These are phyloP conservation scores for Chloroclysta siterata DNA, from an alignment of 2,888 invertebrate genomes.

Conservation along the genomic window DNA sequence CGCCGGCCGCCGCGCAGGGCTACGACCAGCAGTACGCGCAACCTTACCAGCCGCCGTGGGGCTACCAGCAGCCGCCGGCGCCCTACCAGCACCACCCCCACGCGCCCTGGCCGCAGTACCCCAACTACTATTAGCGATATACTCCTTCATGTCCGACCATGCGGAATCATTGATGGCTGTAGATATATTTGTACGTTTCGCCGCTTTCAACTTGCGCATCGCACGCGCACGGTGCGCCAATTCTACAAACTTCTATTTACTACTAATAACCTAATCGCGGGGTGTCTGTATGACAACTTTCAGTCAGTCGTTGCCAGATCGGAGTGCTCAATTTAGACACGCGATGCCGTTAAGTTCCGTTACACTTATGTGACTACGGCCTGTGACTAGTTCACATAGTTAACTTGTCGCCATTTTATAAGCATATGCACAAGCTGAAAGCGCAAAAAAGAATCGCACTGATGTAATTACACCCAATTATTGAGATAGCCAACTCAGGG, in stretches of 20 bases:
- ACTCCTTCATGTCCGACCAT: constrained; percentile 7
- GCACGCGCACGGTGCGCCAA: no score
- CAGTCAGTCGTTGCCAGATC: no score
- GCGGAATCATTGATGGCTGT: constrained; percentile 10
- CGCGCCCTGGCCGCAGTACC: constrained; percentile 76
- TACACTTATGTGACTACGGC: no score
- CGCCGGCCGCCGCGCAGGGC: constrained; percentile 60
- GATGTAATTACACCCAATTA: not conserved
- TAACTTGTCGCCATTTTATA: not conserved
- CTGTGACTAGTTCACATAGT: no score
- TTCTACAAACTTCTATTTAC: no score
- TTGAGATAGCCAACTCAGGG: constrained; percentile 1
- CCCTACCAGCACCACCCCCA: constrained; percentile 79
- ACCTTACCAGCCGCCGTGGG: constrained; percentile 80
- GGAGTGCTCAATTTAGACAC: no score
- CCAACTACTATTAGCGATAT: constrained; percentile 73
- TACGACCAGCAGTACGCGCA: constrained; percentile 77
- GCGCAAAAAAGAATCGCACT: not conserved
- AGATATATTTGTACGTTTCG: constrained; percentile 1
- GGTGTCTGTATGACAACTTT: no score
- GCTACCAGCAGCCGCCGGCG: constrained; percentile 79
- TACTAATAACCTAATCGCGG: no score
- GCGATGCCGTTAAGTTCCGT: no score
- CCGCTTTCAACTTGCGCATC: constrained; percentile 4
- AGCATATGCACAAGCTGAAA: not conserved